phyloP scores from a whole-genome alignment of 2,113 vertebrate species.

The Sphaerodactylus townsendi region DNA sequence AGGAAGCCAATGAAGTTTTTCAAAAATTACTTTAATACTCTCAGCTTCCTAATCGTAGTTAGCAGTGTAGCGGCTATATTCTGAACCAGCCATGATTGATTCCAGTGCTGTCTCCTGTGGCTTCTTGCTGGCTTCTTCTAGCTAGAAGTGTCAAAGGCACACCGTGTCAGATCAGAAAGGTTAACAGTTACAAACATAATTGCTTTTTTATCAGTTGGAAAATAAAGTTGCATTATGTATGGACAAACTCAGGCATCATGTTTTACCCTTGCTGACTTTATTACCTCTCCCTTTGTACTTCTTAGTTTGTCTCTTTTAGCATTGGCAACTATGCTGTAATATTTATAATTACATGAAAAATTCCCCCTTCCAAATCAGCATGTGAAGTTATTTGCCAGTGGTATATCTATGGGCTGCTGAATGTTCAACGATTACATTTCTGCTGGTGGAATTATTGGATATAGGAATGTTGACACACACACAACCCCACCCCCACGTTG shows the following conservation, averaged over 20 bases:
- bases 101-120: not conserved
- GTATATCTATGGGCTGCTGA: not conserved
- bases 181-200: not conserved
- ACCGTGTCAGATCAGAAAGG: not conserved
- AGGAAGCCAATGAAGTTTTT: not conserved
- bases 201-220: not conserved
- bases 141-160: not conserved
- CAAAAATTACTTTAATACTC: conserved; percentile 1
- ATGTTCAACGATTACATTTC: not conserved
- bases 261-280: not conserved
- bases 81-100: not conserved
- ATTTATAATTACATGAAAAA: not conserved
- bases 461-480: not conserved
- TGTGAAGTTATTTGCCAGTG: not conserved
- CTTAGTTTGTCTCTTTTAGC: not conserved
- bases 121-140: not conserved
- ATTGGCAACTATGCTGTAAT: not conserved
- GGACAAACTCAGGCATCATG: accelerated
- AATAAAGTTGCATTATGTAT: not conserved
- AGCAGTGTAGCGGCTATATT: not conserved
- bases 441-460: not conserved
- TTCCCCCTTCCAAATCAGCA: not conserved
- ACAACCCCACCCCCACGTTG: not conserved
- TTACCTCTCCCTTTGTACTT: not conserved
- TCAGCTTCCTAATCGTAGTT: not conserved